Percentiles rank a stretch among this genome's conserved stretches.
Conservation (phyloP, 2,888 invertebrate species). For the Maniola hyperantus region DNA sequence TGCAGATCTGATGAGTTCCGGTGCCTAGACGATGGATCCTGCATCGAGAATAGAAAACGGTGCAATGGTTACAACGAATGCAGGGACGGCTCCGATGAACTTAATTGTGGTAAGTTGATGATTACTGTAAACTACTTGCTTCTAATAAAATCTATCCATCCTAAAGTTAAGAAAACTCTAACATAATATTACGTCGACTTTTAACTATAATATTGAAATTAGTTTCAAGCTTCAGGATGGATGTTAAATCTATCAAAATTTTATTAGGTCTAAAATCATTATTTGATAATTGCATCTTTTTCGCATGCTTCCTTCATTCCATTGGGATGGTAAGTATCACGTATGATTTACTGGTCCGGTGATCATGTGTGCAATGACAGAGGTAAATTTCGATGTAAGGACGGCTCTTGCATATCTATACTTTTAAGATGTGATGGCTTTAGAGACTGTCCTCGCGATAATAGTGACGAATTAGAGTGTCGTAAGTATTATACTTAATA, state of each 20-base stretch:
- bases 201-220: not conserved
- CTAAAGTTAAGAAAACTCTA: not conserved
- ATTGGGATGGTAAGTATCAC: conserved; percentile 66
- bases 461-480: conserved; percentile 84
- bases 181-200: not conserved
- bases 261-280: not conserved
- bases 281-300: conserved; percentile 30
- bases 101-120: conserved; percentile 61
- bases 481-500: conserved; percentile 74
- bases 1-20: conserved; percentile 79
- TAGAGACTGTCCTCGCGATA: conserved; percentile 86
- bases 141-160: conserved; percentile 5
- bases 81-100: conserved; percentile 85
- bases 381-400: conserved; percentile 87
- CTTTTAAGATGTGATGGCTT: conserved; percentile 88
- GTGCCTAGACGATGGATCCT: conserved; percentile 83
- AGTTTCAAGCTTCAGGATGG: not conserved
- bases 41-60: conserved; percentile 79
- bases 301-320: conserved; percentile 55
- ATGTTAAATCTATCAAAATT: not conserved
- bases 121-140: not conserved
- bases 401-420: conserved; percentile 88
- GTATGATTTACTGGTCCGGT: conserved; percentile 60
- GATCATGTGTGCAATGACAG: conserved; percentile 68
- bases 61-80: conserved; percentile 83